Percentiles rank a stretch among this genome's conserved stretches.
These are phyloP conservation scores for Uromys caudimaculatus DNA, from an alignment of 2,797 vertebrate genomes.

Conservation along the genomic window DNA sequence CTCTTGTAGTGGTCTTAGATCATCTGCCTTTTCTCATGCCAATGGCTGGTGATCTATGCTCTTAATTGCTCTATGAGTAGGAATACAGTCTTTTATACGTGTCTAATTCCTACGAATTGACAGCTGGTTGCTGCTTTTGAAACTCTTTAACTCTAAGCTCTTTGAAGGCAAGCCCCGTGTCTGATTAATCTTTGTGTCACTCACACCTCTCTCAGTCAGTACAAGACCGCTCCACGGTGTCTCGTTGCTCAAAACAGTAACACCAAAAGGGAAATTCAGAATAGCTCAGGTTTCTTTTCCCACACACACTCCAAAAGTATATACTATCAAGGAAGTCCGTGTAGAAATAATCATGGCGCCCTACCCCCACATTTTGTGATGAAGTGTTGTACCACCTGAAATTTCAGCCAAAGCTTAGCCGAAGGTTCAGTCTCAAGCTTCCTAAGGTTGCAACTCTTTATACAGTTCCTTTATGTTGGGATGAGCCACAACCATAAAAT, in stretches of 20 bases:
- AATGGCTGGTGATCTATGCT: not conserved
- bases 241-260: not conserved
- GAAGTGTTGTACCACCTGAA: not conserved
- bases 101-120: not conserved
- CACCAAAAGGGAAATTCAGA: not conserved
- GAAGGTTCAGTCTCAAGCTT: not conserved
- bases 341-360: not conserved
- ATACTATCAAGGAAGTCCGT: not conserved
- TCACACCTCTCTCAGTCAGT: not conserved
- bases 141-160: not conserved
- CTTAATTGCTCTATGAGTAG: not conserved
- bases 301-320: not conserved
- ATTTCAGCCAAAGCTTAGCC: not conserved
- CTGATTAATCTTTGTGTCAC: not conserved
- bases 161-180: conserved; percentile 12
- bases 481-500: not conserved
- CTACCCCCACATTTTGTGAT: not conserved
- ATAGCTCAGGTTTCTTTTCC: not conserved
- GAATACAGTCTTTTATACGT: not conserved
- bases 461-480: not conserved
- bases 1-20: not conserved
- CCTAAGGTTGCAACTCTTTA: not conserved
- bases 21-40: conserved; percentile 4
- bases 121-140: not conserved
- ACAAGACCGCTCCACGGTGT: not conserved